Percentiles rank a stretch among this genome's conserved stretches.
Evolutionary conservation across 2,888 invertebrate species (phyloP).

Genomic region (Callimorpha dominula): DNA sequence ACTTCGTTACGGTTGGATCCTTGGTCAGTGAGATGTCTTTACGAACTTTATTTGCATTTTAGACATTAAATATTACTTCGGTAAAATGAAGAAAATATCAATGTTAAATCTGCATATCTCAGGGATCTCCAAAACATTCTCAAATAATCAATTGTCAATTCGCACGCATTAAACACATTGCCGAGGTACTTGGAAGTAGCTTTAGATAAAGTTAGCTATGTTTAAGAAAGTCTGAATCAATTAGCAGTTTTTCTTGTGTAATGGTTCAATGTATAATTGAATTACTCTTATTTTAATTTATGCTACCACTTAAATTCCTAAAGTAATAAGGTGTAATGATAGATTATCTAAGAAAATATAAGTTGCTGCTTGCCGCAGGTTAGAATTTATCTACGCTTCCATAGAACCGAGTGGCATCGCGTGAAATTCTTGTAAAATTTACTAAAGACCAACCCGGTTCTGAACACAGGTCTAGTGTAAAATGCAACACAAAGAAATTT

Average conservation of each 20-base stretch:
- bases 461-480: constrained; percentile 48
- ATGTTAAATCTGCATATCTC: too few relatives aligned
- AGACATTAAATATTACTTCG: too few relatives aligned
- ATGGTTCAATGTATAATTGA: not conserved
- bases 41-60: too few relatives aligned
- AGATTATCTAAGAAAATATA: constrained; percentile 24
- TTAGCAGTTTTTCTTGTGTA: not conserved
- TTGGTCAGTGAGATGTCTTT: too few relatives aligned
- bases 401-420: constrained; percentile 67
- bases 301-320: not conserved
- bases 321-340: constrained; percentile 9
- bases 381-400: constrained; percentile 58
- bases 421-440: constrained; percentile 75
- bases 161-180: not conserved
- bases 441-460: constrained; percentile 68
- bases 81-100: too few relatives aligned
- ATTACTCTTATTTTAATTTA: not conserved
- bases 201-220: not conserved
- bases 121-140: too few relatives aligned
- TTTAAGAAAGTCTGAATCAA: not conserved
- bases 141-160: not conserved
- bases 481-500: constrained; percentile 22
- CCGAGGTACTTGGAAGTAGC: not conserved
- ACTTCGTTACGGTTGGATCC: too few relatives aligned
- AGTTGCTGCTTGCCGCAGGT: constrained; percentile 54